A percentile compares a stretch with the other conserved stretches of the same genome.
phyloP scores from a whole-genome alignment of 2,113 vertebrate species.

The Tychaedon coryphoeus region DNA sequence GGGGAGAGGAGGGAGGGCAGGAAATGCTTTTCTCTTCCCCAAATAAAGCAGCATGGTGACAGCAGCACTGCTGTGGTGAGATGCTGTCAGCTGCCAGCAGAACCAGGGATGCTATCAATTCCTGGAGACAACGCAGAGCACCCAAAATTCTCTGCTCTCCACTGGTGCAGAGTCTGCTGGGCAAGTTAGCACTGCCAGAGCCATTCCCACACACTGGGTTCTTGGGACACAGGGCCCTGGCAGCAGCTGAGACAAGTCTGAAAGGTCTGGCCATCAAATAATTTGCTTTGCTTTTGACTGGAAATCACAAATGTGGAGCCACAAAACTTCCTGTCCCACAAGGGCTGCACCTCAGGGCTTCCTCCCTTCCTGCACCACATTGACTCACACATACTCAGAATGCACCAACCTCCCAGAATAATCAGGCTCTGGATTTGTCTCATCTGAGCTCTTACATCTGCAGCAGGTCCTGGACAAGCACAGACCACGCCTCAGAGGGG shows the following conservation, averaged over 20 bases:
- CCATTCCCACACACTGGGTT: fast-evolving
- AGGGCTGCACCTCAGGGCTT: fast-evolving
- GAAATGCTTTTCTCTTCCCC: not conserved
- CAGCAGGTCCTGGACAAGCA: not conserved
- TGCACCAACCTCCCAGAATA: fast-evolving
- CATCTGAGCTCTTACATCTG: not conserved
- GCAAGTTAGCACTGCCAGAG: not conserved
- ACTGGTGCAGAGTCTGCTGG: too few relatives aligned
- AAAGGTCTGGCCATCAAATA: not conserved
- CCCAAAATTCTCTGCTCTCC: not conserved
- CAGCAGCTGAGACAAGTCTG: not conserved
- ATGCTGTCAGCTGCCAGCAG: not conserved
- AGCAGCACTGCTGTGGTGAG: not conserved
- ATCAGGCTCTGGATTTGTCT: not conserved
- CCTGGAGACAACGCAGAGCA: not conserved
- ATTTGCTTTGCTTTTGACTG: not conserved
- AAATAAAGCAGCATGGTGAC: fast-evolving
- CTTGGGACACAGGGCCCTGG: not conserved
- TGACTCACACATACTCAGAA: not conserved
- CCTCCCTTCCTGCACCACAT: fast-evolving
- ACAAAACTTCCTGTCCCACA: not conserved
- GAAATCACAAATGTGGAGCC: not conserved
- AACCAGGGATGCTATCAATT: fast-evolving
- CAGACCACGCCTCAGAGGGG: not conserved
- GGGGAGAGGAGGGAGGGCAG: too few relatives aligned